phyloP scores from a whole-genome alignment of 2,888 invertebrate genomes.

The Dendrolimus houi region DNA sequence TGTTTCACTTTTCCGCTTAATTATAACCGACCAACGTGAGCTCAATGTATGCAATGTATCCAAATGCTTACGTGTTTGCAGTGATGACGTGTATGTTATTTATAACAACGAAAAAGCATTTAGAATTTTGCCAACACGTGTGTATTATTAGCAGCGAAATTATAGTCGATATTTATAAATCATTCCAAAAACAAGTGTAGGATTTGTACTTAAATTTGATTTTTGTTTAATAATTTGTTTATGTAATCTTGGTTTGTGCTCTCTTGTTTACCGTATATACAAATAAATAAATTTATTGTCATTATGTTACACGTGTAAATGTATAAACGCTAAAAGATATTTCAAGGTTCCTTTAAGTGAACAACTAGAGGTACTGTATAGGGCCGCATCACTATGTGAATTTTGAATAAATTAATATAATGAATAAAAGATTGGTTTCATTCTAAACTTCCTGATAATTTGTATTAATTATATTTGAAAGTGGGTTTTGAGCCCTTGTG shows the following conservation, averaged over 20 bases:
- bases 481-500: no score
- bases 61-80: no score
- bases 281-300: not conserved
- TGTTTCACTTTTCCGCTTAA: no score
- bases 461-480: no score
- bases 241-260: not conserved
- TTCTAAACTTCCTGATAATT: no score
- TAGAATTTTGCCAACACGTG: conserved; percentile 12
- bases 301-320: not conserved
- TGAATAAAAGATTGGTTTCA: no score
- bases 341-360: not conserved
- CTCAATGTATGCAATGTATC: no score
- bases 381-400: not conserved
- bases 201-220: conserved; percentile 9
- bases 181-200: conserved; percentile 23
- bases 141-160: conserved; percentile 1
- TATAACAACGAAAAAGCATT: conserved; percentile 13
- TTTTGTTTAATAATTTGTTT: not conserved
- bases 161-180: conserved; percentile 14
- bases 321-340: not conserved
- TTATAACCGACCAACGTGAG: no score
- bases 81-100: not conserved
- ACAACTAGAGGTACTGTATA: not conserved
- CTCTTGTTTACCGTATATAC: not conserved
- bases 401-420: no score